Conservation (phyloP, 1,140 invertebrate genomes). For the Zelostemma sp. region DNA sequence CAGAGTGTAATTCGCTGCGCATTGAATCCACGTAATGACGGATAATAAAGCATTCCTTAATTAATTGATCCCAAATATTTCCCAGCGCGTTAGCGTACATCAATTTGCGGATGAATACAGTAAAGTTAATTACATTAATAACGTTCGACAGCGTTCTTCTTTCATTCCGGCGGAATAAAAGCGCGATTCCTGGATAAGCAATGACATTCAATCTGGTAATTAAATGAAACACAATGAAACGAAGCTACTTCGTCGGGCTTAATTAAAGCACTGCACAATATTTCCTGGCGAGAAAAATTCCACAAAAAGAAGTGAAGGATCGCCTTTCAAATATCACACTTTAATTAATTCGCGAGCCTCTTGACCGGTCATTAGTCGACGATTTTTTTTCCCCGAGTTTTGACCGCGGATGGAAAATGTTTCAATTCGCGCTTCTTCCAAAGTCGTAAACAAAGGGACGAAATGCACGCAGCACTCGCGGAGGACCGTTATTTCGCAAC, state of each 20-base stretch:
- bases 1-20: too few relatives aligned
- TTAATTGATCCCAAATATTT: too few relatives aligned
- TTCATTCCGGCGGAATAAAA: constrained; percentile 16
- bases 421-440: not conserved
- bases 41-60: too few relatives aligned
- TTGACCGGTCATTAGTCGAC: not conserved
- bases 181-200: constrained; percentile 18
- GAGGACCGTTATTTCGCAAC: not conserved
- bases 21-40: too few relatives aligned
- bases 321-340: constrained; percentile 17
- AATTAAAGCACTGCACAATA: constrained; percentile 25
- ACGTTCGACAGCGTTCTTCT: constrained; percentile 11
- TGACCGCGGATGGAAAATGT: not conserved
- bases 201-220: constrained; percentile 12
- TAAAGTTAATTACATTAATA: constrained; percentile 13
- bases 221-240: constrained; percentile 23
- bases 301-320: constrained; percentile 20
- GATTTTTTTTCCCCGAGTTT: not conserved
- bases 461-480: not conserved
- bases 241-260: constrained; percentile 20
- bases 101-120: not conserved
- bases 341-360: constrained; percentile 25
- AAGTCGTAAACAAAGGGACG: not conserved
- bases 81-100: too few relatives aligned
- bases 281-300: constrained; percentile 19